Evolutionary conservation across 2,888 invertebrate species (phyloP).

Genomic region (Sarcophaga subvicina): DNA sequence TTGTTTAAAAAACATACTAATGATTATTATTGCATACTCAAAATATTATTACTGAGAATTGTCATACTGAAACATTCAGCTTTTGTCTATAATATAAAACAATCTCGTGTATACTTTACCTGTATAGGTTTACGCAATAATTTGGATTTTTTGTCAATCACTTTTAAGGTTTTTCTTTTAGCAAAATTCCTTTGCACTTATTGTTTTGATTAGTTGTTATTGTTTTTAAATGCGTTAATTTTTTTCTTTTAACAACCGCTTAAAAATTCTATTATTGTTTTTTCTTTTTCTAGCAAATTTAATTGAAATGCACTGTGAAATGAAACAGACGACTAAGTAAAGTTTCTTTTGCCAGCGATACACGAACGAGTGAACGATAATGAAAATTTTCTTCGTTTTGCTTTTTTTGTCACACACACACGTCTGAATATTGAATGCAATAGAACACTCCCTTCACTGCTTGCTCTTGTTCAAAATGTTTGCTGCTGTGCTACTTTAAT

Average conservation of each 20-base stretch:
- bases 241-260: slow-evolving; percentile 70
- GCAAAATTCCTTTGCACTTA: slow-evolving; percentile 56
- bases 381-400: slow-evolving; percentile 43
- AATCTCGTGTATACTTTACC: slow-evolving; percentile 16
- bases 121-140: slow-evolving; percentile 53
- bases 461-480: slow-evolving; percentile 41
- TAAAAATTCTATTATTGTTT: slow-evolving; percentile 75
- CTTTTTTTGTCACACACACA: slow-evolving; percentile 56
- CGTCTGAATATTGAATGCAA: slow-evolving; percentile 3
- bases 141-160: neutral
- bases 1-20: neutral
- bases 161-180: neutral
- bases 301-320: slow-evolving; percentile 70
- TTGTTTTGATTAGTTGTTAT: slow-evolving; percentile 57
- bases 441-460: slow-evolving; percentile 46
- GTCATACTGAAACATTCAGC: too few relatives aligned
- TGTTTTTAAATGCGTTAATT: slow-evolving; percentile 68
- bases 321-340: slow-evolving; percentile 43
- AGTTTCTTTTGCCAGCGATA: slow-evolving; percentile 32
- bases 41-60: too few relatives aligned
- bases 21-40: too few relatives aligned
- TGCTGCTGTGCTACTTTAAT: slow-evolving; percentile 40
- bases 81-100: too few relatives aligned
- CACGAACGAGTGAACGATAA: slow-evolving; percentile 60
- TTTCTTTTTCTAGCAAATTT: slow-evolving; percentile 79